A percentile compares a stretch with the other conserved stretches of the same genome.
phyloP scores from a whole-genome alignment of 1,140 invertebrate genomes.

The Conus betulinus region DNA sequence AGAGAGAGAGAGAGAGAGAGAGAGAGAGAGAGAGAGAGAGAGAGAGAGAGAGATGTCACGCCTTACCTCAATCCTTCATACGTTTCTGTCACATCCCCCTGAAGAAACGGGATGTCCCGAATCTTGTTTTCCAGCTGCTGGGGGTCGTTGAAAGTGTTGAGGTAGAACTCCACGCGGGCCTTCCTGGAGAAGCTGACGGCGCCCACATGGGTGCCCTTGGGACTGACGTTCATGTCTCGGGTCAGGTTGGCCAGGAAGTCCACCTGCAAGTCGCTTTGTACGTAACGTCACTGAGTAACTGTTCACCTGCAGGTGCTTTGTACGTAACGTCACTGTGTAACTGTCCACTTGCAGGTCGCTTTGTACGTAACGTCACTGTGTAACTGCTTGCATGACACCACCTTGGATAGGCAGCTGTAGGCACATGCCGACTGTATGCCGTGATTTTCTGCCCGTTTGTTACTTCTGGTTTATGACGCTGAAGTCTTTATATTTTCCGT shows the following conservation, averaged over 20 bases:
- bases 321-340: too few relatives aligned
- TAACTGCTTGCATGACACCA: too few relatives aligned
- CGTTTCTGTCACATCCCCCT: constrained; percentile 35
- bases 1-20: neutral
- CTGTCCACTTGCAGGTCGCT: too few relatives aligned
- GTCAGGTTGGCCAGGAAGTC: constrained; percentile 12
- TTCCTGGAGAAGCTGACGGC: constrained; percentile 51
- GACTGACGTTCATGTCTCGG: constrained; percentile 49
- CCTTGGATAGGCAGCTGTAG: too few relatives aligned
- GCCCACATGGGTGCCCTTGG: constrained; percentile 49
- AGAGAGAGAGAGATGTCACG: neutral
- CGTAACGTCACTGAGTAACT: too few relatives aligned
- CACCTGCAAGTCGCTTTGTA: constrained; percentile 22
- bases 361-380: too few relatives aligned
- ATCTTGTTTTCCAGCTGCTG: constrained; percentile 41
- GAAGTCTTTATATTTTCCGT: too few relatives aligned
- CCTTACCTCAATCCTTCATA: constrained; percentile 12
- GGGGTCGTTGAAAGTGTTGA: constrained; percentile 44
- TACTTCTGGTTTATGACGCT: too few relatives aligned
- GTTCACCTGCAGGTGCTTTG: too few relatives aligned
- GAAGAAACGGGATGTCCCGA: constrained; percentile 37
- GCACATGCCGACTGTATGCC: too few relatives aligned
- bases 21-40: neutral
- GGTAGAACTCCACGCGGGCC: constrained; percentile 51
- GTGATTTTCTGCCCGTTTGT: too few relatives aligned